Conservation (phyloP, 2,888 invertebrate species). For the Acanthosoma haemorrhoidale region DNA sequence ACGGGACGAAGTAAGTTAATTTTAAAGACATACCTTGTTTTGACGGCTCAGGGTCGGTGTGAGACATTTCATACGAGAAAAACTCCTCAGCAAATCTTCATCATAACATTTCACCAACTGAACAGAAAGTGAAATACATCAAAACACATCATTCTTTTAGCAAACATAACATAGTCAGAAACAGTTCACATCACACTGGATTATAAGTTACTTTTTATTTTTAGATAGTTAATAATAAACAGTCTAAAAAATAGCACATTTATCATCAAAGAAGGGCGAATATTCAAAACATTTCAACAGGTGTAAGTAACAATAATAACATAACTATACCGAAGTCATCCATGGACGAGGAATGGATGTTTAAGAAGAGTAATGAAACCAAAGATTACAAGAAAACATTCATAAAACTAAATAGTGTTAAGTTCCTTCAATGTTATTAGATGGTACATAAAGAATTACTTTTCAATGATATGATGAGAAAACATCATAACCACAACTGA, state of each 20-base stretch:
- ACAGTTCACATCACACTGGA: background rate
- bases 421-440: too few species aligned
- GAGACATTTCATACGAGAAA: constrained; percentile 18
- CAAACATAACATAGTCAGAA: background rate
- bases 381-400: too few species aligned
- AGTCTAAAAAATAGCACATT: background rate
- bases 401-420: too few species aligned
- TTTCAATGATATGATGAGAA: too few species aligned
- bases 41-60: constrained; percentile 22
- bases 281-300: too few species aligned
- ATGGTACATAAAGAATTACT: too few species aligned
- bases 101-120: background rate
- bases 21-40: constrained; percentile 13
- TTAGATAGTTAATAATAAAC: background rate
- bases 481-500: constrained; percentile 2
- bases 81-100: background rate
- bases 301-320: too few species aligned
- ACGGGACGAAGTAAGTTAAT: too few species aligned
- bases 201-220: background rate
- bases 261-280: background rate
- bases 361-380: too few species aligned
- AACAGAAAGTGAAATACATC: background rate
- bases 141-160: background rate
- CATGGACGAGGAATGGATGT: too few species aligned
- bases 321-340: too few species aligned